phyloP scores from a whole-genome alignment of 2,888 invertebrate species.

The Eupithecia pulchellata region DNA sequence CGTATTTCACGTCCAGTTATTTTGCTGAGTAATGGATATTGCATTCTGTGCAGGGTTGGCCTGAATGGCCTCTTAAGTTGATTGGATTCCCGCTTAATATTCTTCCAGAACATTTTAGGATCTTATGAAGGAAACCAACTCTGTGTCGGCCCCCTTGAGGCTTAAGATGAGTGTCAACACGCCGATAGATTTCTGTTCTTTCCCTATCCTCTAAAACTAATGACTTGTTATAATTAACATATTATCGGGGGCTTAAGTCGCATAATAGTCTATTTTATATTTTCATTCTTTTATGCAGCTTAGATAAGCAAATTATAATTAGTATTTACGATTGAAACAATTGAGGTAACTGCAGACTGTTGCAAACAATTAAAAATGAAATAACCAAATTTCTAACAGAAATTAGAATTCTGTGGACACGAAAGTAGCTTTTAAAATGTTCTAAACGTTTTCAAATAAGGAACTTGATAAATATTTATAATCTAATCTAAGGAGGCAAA shows the following conservation, averaged over 20 bases:
- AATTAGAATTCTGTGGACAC: neutral
- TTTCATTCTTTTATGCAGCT: neutral
- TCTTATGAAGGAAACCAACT: slow-evolving; percentile 14
- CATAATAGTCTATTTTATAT: neutral
- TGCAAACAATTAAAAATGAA: too few species aligned
- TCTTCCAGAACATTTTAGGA: slow-evolving; percentile 27
- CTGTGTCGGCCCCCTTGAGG: neutral
- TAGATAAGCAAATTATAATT: too few species aligned
- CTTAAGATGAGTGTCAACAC: neutral
- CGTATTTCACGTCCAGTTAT: slow-evolving; percentile 37
- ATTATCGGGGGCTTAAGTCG: neutral
- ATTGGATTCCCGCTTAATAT: slow-evolving; percentile 56
- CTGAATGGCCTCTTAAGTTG: slow-evolving; percentile 61
- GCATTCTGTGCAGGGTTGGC: slow-evolving; percentile 52
- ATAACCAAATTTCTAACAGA: neutral
- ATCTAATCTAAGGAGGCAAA: slow-evolving; percentile 7
- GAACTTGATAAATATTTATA: neutral
- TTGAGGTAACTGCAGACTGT: too few species aligned
- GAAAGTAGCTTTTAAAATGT: neutral
- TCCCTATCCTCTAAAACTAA: neutral
- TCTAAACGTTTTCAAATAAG: neutral
- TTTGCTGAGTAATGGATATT: slow-evolving; percentile 62
- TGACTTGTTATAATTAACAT: neutral
- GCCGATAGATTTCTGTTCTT: neutral
- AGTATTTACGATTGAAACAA: too few species aligned